phyloP scores from a whole-genome alignment of 2,797 vertebrate species.

The Antrozous pallidus region DNA sequence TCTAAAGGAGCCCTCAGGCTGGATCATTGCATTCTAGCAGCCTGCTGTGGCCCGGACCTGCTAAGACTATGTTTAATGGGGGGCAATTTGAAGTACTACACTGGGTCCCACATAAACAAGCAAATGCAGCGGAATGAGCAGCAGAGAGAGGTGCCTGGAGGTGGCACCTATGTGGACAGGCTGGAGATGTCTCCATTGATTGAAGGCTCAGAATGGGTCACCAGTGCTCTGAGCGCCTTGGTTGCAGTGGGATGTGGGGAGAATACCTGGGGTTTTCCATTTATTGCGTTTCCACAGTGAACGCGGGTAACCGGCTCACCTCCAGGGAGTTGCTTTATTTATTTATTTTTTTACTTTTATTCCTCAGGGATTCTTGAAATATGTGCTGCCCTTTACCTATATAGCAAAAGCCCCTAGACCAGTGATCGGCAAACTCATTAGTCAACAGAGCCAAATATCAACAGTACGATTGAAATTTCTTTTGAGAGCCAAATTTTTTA shows the following conservation, averaged over 20 bases:
- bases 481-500: too few species aligned
- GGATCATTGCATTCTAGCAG: neutral
- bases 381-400: neutral
- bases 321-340: neutral
- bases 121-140: neutral
- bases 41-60: constrained; percentile 35
- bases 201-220: neutral
- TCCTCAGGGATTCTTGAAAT: neutral
- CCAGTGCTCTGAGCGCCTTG: neutral
- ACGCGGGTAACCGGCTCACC: neutral
- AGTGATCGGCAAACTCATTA: too few species aligned
- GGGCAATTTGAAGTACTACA: constrained; percentile 61
- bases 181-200: constrained; percentile 24
- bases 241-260: neutral
- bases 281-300: neutral
- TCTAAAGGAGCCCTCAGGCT: neutral
- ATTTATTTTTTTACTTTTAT: neutral
- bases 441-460: too few species aligned
- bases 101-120: constrained; percentile 60
- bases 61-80: constrained; percentile 61
- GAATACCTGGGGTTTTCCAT: neutral
- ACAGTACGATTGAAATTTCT: too few species aligned
- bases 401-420: neutral
- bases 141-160: constrained; percentile 4
- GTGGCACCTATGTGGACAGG: neutral